Evolutionary conservation across 2,888 invertebrate genomes (phyloP).

Genomic region (Rhingia rostrata): DNA sequence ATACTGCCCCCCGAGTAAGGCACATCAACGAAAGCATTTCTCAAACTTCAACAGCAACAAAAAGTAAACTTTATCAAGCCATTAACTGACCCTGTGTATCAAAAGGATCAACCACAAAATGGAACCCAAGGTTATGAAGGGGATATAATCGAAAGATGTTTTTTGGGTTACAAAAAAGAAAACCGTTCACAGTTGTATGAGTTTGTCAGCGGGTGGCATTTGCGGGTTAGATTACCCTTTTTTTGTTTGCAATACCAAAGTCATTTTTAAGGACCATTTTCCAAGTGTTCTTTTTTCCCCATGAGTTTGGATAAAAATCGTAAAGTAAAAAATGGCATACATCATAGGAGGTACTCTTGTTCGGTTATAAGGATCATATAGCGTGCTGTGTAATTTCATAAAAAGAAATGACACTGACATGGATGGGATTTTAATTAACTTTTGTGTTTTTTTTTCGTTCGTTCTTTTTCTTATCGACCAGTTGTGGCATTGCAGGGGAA

Average conservation of each 20-base stretch:
- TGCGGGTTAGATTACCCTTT: not conserved
- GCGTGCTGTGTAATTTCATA: conserved; percentile 16
- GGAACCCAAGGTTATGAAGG: no score
- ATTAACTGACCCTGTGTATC: no score
- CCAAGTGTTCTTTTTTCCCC: not conserved
- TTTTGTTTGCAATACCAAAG: not conserved
- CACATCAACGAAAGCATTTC: no score
- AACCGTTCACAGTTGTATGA: not conserved
- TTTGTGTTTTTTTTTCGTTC: not conserved
- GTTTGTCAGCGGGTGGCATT: not conserved
- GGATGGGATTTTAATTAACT: conserved; percentile 49
- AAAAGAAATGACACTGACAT: conserved; percentile 40
- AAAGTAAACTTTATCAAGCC: no score
- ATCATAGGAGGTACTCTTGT: not conserved
- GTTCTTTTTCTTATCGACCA: not conserved
- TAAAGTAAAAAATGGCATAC: not conserved
- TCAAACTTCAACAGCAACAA: no score
- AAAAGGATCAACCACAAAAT: no score
- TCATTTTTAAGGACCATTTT: not conserved
- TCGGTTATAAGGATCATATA: conserved; percentile 15
- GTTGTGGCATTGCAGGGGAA: not conserved
- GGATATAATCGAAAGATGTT: no score
- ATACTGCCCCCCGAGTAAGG: no score
- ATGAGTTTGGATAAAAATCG: not conserved
- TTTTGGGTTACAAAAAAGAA: no score